phyloP scores from a whole-genome alignment of 2,113 vertebrate species.

The human (Homo sapiens) region DNA sequence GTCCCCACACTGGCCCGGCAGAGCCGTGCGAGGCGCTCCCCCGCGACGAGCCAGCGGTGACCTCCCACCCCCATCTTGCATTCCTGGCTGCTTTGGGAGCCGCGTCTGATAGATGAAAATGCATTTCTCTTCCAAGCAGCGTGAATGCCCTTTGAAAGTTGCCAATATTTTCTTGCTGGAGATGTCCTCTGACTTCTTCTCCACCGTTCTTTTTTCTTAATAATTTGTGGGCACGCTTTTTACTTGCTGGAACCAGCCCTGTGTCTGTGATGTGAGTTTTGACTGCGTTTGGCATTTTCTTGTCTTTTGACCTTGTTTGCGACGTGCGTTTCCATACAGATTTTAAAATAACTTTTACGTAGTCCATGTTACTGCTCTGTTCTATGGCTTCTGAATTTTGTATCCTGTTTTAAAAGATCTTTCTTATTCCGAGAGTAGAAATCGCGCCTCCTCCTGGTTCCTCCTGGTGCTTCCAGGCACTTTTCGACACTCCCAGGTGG shows the following conservation, averaged over 20 bases:
- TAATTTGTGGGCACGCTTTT: neutral
- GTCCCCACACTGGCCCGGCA: no score
- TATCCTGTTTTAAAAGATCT: neutral
- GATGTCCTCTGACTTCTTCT: accelerated
- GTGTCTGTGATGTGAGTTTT: neutral
- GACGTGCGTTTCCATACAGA: neutral
- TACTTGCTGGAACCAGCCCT: neutral
- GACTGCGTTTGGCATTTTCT: accelerated
- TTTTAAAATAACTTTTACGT: neutral
- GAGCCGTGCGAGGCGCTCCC: no score
- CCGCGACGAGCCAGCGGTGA: no score
- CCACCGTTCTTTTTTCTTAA: no score
- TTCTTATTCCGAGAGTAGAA: neutral
- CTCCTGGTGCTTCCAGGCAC: neutral
- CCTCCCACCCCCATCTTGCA: neutral
- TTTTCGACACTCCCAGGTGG: neutral
- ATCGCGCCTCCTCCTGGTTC: accelerated
- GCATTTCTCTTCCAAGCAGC: neutral
- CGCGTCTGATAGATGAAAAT: neutral
- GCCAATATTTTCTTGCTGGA: neutral
- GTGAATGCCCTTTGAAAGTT: accelerated
- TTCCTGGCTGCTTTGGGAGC: neutral
- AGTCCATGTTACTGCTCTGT: neutral
- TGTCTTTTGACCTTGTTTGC: neutral
- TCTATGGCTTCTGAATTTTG: neutral